Conservation (phyloP, 2,797 vertebrate species). For the Echiichthys vipera region DNA sequence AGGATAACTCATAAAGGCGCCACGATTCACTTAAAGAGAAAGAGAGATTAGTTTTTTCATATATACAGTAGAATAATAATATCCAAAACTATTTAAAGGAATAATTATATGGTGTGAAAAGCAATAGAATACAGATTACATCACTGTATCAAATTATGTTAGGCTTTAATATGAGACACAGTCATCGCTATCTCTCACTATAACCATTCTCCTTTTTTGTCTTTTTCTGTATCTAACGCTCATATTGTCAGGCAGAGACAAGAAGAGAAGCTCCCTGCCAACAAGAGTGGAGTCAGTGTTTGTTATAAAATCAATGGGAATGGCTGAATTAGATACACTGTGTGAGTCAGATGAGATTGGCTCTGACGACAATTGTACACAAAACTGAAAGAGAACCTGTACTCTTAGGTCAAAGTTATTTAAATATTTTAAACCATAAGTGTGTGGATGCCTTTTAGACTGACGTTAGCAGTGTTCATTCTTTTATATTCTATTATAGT, state of each 20-base stretch:
- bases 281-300: neutral
- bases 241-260: constrained; percentile 4
- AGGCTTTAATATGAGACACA: neutral
- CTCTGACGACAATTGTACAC: constrained; percentile 20
- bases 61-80: neutral
- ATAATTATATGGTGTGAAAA: neutral
- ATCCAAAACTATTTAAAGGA: neutral
- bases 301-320: constrained; percentile 43
- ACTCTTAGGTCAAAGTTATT: neutral
- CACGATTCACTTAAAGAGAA: neutral
- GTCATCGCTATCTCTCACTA: neutral
- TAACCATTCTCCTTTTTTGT: neutral
- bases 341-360: constrained; percentile 36
- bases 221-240: neutral
- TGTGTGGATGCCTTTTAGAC: constrained; percentile 15
- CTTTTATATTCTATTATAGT: neutral
- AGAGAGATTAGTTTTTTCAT: constrained; percentile 8
- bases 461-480: neutral
- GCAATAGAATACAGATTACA: neutral
- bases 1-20: neutral
- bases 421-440: constrained; percentile 41
- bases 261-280: constrained; percentile 12
- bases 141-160: neutral
- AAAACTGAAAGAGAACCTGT: constrained; percentile 1
- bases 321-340: constrained; percentile 14